A percentile compares a stretch with the other conserved stretches of the same genome.
Evolutionary conservation across 2,888 invertebrate species (phyloP).

Genomic region (Phortica okadai): DNA sequence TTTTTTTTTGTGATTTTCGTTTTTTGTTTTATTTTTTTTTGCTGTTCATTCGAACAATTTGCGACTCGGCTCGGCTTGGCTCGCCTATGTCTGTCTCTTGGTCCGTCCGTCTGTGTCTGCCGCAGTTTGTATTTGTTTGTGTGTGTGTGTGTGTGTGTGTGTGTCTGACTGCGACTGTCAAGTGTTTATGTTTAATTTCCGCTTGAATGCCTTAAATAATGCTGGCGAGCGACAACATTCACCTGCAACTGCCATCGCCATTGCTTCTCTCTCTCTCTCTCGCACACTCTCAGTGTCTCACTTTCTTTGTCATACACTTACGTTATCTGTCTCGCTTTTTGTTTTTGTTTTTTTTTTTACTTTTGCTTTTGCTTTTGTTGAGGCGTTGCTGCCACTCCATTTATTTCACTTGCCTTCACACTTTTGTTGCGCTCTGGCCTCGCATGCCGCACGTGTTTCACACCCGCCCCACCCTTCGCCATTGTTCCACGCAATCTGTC

Average conservation of each 20-base stretch:
- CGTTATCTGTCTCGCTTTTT: not conserved
- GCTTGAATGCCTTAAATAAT: conserved; percentile 48
- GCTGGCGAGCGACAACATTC: conserved; percentile 35
- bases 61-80: too few species aligned
- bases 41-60: too few species aligned
- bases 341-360: too few species aligned
- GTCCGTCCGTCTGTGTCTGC: not conserved
- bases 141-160: not conserved
- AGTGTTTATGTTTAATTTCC: conserved; percentile 49
- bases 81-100: not conserved
- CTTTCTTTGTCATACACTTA: not conserved
- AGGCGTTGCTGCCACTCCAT: not conserved
- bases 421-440: not conserved
- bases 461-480: too few species aligned
- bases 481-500: too few species aligned
- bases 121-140: not conserved
- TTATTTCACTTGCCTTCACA: not conserved
- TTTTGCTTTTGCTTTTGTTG: too few species aligned
- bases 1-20: conserved; percentile 12
- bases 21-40: not conserved
- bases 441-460: too few species aligned
- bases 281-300: not conserved
- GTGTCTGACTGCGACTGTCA: not conserved
- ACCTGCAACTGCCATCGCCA: conserved; percentile 3
- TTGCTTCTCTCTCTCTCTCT: not conserved